These are phyloP conservation scores for Synodontis membranacea DNA, from an alignment of 2,113 vertebrate species.

Conservation along the genomic window DNA sequence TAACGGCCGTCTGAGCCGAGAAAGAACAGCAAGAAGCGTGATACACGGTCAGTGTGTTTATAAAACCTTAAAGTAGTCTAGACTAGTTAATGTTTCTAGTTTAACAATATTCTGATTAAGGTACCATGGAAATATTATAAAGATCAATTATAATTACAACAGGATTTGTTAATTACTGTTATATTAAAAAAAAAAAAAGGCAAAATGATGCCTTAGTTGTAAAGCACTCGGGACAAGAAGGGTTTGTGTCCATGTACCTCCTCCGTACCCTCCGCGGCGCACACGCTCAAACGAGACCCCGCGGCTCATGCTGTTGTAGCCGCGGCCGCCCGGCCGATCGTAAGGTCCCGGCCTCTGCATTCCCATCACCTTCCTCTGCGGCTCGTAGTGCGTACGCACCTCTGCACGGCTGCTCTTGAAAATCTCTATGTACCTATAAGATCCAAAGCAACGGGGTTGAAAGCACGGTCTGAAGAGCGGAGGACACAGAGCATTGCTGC, in stretches of 20 bases:
- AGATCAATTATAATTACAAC: not conserved
- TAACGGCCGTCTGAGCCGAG: slow-evolving; percentile 82
- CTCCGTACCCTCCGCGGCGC: slow-evolving; percentile 92
- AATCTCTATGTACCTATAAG: slow-evolving; percentile 98
- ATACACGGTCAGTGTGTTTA: not conserved
- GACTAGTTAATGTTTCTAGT: not conserved
- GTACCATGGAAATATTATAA: not conserved
- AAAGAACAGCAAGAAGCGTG: not conserved
- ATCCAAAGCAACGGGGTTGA: slow-evolving; percentile 62
- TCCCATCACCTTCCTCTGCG: slow-evolving; percentile 91
- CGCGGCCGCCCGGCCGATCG: slow-evolving; percentile 91
- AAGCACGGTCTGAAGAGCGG: slow-evolving; percentile 51
- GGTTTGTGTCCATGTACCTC: slow-evolving; percentile 72
- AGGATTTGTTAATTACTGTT: not conserved
- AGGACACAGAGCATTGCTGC: slow-evolving; percentile 3
- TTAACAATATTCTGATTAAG: not conserved
- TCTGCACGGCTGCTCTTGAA: slow-evolving; percentile 99
- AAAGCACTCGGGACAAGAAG: not conserved
- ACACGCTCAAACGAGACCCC: slow-evolving; percentile 92
- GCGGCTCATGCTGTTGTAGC: slow-evolving; percentile 89
- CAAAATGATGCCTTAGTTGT: not conserved
- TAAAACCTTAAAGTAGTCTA: not conserved
- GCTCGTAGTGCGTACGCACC: slow-evolving; percentile 97
- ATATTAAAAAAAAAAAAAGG: not conserved
- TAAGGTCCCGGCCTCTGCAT: slow-evolving; percentile 97